Evolutionary conservation across 2,797 vertebrate species (phyloP), one percentile per base, ranked within the genome.

Genomic region (Pachyuromys duprasi): DNA sequence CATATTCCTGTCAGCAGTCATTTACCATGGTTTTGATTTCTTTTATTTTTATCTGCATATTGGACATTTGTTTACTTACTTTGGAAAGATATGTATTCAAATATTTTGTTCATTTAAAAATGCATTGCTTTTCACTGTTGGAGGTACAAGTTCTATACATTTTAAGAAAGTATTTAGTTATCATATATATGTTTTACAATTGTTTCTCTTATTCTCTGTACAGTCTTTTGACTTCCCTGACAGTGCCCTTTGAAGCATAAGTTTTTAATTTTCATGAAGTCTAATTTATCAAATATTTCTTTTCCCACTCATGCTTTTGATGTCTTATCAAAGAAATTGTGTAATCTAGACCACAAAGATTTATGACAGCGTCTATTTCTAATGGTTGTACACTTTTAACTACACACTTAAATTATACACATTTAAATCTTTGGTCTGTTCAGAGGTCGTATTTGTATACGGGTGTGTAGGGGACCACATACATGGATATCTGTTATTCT

Each of bases 241-340:
- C 88, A 67, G 24, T 86, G 3, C 18, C 15, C 31, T 95, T 74
- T 63, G 53, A 80, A 89, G 9, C 4, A 93, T 33, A 83, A 9
- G 20, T 45, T 92, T 93, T 90, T 90, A 65, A 90, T 55, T 92
- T 96, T 90, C 62, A 74, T n/a, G 18, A 92, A 90, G 36, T 76
- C 26, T 11, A 88, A 31, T 80, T 70, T 80, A 80, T 70, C 55
- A 84, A 28, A 75, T 14, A 53, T 90, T 93, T 90, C 8, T 67
- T 79, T 86, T 63, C 24, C 81, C 80, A 62, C 3, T 82, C 83
- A 22, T 75, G n/a, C 24, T 89, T 90, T 81, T 96, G 67, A 20
- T 81, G 36, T 78, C n/a, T 62, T 92, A 81, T n/a, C 49, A 86
- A 93, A 96, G 45, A 94, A 80, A 72, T 39, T 92, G 18, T 53